These are phyloP conservation scores for Agrochola litura DNA, from an alignment of 2,888 invertebrate species.

Conservation along the genomic window DNA sequence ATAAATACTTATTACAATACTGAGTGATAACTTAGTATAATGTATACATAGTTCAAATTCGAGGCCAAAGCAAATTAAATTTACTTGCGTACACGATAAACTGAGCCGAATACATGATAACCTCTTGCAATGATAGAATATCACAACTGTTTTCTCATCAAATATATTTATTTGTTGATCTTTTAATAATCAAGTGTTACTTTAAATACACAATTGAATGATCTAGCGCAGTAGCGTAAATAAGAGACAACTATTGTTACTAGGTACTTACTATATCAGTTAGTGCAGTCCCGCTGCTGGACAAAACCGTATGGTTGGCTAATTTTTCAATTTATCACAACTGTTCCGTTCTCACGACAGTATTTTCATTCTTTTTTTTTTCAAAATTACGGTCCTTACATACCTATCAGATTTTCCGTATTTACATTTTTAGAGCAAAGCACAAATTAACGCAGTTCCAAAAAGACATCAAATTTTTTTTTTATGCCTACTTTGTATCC, in stretches of 20 bases:
- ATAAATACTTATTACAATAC: conserved; percentile 11
- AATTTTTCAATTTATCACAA: background rate
- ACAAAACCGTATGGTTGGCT: background rate
- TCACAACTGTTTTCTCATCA: background rate
- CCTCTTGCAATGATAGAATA: conserved; percentile 27
- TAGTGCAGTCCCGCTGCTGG: background rate
- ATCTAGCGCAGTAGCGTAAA: background rate
- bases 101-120: conserved; percentile 42
- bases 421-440: background rate
- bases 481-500: background rate
- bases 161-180: background rate
- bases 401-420: background rate
- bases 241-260: background rate
- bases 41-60: conserved; percentile 5
- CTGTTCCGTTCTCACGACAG: background rate
- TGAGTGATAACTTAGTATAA: conserved; percentile 10
- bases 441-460: background rate
- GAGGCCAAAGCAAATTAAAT: conserved; percentile 34
- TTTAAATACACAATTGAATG: background rate
- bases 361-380: background rate
- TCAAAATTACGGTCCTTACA: background rate
- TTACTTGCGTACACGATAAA: conserved; percentile 39
- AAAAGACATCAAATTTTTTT: background rate
- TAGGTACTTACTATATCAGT: background rate
- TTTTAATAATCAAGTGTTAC: background rate